Conservation (phyloP, 2,113 vertebrate species). For the Indicator indicator region DNA sequence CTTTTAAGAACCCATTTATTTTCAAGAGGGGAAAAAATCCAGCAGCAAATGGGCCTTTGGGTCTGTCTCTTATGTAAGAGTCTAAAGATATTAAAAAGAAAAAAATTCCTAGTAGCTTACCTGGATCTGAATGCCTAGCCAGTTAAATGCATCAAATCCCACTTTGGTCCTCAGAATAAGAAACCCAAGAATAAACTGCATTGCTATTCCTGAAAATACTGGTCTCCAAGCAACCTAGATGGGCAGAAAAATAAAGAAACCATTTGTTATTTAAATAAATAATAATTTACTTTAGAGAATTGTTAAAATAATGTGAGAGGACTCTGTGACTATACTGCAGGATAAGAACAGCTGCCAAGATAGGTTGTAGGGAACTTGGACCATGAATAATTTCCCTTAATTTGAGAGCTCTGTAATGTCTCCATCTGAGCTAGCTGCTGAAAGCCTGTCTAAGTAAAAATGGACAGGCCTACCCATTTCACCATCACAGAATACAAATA, state of each 20-base stretch:
- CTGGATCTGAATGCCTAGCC: slow-evolving; percentile 84
- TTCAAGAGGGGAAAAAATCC: not conserved
- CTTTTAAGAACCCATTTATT: not conserved
- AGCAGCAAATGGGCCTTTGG: not conserved
- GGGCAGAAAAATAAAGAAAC: not conserved
- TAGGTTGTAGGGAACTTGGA: not conserved
- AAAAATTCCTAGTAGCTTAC: slow-evolving; percentile 57
- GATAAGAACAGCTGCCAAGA: not conserved
- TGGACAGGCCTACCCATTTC: not conserved
- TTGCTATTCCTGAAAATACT: slow-evolving; percentile 80
- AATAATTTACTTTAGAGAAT: not conserved
- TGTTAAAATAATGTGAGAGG: not conserved
- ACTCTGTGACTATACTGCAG: not conserved
- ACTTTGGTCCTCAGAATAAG: slow-evolving; percentile 81
- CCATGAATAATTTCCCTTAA: not conserved
- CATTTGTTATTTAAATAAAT: not conserved
- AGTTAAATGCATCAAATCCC: slow-evolving; percentile 79
- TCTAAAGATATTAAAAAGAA: not conserved
- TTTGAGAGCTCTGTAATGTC: not conserved
- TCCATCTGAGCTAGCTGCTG: not conserved
- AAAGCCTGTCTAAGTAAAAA: not conserved
- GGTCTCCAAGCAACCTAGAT: slow-evolving; percentile 83
- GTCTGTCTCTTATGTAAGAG: not conserved
- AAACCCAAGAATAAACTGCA: slow-evolving; percentile 87
- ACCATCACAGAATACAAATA: not conserved